Evolutionary conservation across 2,113 vertebrate species (phyloP).

Genomic region (Hippocampus mohnikei): DNA sequence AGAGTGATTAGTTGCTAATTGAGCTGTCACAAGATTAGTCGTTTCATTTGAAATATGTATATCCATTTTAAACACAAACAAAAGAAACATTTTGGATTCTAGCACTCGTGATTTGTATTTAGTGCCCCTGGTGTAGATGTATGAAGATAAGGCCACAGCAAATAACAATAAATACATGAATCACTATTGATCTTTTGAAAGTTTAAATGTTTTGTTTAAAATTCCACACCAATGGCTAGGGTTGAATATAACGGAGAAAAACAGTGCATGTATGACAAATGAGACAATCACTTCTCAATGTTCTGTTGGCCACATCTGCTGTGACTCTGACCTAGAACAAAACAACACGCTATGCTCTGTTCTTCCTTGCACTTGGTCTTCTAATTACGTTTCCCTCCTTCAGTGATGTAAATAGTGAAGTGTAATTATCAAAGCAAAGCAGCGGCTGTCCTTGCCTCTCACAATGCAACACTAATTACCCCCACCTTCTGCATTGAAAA

Average conservation of each 20-base stretch:
- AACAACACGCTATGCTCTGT: not conserved
- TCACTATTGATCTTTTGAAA: not conserved
- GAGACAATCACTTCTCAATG: constrained; percentile 11
- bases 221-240: not conserved
- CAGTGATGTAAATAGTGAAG: constrained; percentile 63
- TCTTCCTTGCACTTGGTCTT: constrained; percentile 30
- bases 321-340: constrained; percentile 12
- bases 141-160: too few species aligned
- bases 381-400: constrained; percentile 65
- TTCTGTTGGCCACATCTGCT: constrained; percentile 21
- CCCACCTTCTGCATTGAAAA: constrained; percentile 50
- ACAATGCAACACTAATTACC: constrained; percentile 61
- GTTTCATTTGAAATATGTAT: too few species aligned
- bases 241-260: constrained; percentile 12
- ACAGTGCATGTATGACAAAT: constrained; percentile 13
- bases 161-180: too few species aligned
- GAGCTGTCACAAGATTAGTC: too few species aligned
- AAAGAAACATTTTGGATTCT: too few species aligned
- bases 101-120: too few species aligned
- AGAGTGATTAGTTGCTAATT: too few species aligned
- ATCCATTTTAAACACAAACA: too few species aligned
- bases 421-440: constrained; percentile 69
- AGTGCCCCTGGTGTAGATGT: too few species aligned
- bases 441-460: constrained; percentile 47
- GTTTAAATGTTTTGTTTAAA: not conserved